phyloP scores from a whole-genome alignment of 2,797 vertebrate species.

The Phalloptychus januarius region DNA sequence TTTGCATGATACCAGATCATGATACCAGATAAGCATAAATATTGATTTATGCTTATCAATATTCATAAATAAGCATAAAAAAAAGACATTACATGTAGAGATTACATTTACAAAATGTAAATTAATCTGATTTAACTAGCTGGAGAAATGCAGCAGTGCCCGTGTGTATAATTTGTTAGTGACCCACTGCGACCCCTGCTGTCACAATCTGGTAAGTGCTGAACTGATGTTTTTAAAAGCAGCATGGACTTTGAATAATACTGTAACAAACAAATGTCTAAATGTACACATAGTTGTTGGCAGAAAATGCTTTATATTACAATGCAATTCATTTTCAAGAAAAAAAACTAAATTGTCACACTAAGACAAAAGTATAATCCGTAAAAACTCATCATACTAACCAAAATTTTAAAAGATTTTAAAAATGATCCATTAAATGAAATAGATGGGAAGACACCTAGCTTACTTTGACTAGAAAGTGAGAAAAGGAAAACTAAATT shows the following conservation, averaged over 20 bases:
- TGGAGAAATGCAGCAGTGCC: background rate
- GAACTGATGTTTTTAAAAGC: background rate
- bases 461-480: background rate
- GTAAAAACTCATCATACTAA: background rate
- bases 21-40: too few relatives aligned
- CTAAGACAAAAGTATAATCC: background rate
- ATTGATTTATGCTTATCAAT: too few relatives aligned
- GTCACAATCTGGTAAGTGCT: slow-evolving; percentile 17
- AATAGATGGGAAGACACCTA: background rate
- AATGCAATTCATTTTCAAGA: background rate
- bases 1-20: background rate
- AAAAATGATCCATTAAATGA: background rate
- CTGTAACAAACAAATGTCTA: background rate
- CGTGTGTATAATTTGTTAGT: background rate
- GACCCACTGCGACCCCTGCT: slow-evolving; percentile 62
- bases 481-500: background rate
- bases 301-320: background rate
- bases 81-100: background rate
- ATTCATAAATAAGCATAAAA: background rate
- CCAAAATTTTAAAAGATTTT: background rate
- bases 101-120: background rate
- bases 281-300: background rate
- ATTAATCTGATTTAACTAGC: background rate
- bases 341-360: background rate
- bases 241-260: background rate